Base-by-base conservation (phyloP, 2,797 vertebrate genomes). In the Sphenopsis melanotis region DNA sequence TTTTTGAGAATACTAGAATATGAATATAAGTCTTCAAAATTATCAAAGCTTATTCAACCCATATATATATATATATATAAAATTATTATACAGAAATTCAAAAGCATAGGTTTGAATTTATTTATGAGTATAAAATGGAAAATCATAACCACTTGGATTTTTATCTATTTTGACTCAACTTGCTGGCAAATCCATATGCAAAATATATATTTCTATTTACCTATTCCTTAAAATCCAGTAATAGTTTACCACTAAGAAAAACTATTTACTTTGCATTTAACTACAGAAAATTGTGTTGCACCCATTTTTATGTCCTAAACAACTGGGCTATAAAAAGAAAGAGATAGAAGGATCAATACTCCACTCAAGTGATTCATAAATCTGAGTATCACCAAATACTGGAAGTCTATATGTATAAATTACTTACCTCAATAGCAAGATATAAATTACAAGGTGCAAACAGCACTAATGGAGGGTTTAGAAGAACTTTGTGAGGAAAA, bases 321-420 rank as follows among this genome's bases (percentile, higher is more conserved):
- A 64, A 14, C 15, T 26, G 37, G 11, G 8, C 71, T 71, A 49
- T 72, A 93, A 92, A 80, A 90, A 70, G 50, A 78, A 39, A 87
- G 46, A 93, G 11, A 52, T 53, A 87, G 42, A 63, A 87, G 30
- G 81, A 93, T 90, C 94, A 66, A 95, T 96, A 94, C 5, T 71
- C 49, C 26, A 68, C 74, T 95, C 77, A 92, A 92, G 50, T 55
- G 66, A 91, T 57, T 61, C 26, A 93, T 93, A 90, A 87, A 94
- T 90, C 81, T 86, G 32, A 75, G 15, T 77, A 95, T 37, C 7
- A 11, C 16, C 20, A 79, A 86, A 71, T 26, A 61, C 50, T 79
- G 69, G 53, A 96, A 93, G 68, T 11, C 44, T 66, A 3, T 52
- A 57, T n/a, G 79, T 79, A 61, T 69, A 86, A 95, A 86, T 91